Conservation (phyloP, 2,888 invertebrate genomes). For the Hedychridium roseum region DNA sequence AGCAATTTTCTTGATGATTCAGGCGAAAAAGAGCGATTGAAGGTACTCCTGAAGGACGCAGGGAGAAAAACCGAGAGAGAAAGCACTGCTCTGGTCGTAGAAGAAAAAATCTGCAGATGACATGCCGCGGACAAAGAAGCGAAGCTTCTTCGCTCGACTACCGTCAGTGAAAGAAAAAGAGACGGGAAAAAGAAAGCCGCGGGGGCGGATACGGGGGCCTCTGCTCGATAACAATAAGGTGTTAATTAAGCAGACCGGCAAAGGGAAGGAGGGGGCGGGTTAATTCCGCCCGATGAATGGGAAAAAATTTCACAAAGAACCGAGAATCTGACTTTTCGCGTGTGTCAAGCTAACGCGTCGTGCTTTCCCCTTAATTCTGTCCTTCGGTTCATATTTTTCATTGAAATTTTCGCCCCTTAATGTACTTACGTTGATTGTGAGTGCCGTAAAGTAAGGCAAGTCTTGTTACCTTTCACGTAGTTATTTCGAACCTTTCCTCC, state of each 20-base stretch:
- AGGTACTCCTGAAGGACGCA: neutral
- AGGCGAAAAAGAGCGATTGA: neutral
- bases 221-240: constrained; percentile 45
- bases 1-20: no score
- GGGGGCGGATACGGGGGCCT: constrained; percentile 4
- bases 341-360: no score
- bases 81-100: neutral
- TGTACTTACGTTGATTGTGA: no score
- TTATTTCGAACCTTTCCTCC: no score
- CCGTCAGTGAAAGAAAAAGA: no score
- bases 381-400: no score
- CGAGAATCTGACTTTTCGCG: no score
- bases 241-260: constrained; percentile 47
- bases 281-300: constrained; percentile 47
- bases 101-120: constrained; percentile 25
- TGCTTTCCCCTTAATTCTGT: no score
- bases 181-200: constrained; percentile 5
- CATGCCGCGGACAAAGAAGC: constrained; percentile 28
- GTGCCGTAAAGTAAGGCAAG: no score
- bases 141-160: constrained; percentile 21
- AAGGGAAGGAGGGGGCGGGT: constrained; percentile 33
- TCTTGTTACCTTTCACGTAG: no score
- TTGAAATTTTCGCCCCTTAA: no score
- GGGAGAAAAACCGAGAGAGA: neutral
- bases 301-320: constrained; percentile 25